Evolutionary conservation across 2,113 vertebrate species (phyloP).

Genomic region (Macrotus californicus): DNA sequence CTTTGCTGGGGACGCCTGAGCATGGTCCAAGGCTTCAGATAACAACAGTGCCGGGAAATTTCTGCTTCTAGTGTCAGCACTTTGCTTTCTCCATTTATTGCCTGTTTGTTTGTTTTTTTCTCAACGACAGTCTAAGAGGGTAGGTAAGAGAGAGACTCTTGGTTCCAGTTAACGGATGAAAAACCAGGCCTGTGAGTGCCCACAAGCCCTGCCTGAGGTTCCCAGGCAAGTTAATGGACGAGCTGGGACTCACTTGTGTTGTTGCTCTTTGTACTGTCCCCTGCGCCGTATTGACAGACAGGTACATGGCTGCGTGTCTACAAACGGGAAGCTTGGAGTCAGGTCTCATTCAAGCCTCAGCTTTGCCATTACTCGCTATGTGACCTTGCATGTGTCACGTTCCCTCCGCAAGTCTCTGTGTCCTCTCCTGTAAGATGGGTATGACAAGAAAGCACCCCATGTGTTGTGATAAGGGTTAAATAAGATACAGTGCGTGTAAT

Average conservation of each 20-base stretch:
- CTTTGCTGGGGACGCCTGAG: background rate
- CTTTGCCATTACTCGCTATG: background rate
- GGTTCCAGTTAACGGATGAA: background rate
- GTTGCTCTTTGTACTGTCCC: rapidly evolving
- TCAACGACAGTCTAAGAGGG: background rate
- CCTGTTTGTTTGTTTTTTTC: too few relatives aligned
- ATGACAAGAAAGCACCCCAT: rapidly evolving
- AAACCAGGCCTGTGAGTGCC: background rate
- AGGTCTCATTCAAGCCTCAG: background rate
- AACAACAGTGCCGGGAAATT: background rate
- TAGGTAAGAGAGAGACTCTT: too few relatives aligned
- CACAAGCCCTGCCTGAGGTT: background rate
- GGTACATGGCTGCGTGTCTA: background rate
- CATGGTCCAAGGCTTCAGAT: background rate
- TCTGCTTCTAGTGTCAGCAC: background rate
- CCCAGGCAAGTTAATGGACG: rapidly evolving
- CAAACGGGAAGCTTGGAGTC: rapidly evolving
- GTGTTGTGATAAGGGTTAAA: background rate
- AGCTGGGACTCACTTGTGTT: rapidly evolving
- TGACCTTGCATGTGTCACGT: background rate
- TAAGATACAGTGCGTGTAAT: rapidly evolving
- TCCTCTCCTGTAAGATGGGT: background rate
- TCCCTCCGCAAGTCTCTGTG: background rate
- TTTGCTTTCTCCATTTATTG: background rate
- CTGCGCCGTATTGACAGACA: rapidly evolving